A percentile compares a stretch with the other conserved stretches of the same genome.
Conservation (phyloP, 2,888 invertebrate genomes). For the Lutraria lutraria region DNA sequence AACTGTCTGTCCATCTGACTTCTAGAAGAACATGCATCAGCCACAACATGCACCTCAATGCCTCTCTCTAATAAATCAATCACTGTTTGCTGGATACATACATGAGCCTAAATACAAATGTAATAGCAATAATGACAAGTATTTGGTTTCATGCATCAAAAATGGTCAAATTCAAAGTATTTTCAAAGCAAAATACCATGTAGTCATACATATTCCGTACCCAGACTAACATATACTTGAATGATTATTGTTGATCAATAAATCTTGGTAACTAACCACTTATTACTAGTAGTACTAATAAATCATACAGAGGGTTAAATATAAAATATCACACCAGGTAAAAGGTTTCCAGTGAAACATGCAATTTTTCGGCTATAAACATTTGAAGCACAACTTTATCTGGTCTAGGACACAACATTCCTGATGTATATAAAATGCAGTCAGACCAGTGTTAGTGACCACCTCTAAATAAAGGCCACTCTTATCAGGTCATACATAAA, state of each 20-base stretch:
- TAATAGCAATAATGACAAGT: neutral
- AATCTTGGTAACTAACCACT: neutral
- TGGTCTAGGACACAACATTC: too few relatives aligned
- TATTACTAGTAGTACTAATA: neutral
- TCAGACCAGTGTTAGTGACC: too few relatives aligned
- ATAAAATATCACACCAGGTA: too few relatives aligned
- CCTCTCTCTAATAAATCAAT: conserved; percentile 88
- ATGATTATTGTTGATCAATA: neutral
- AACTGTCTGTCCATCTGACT: conserved; percentile 85
- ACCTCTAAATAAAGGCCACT: too few relatives aligned
- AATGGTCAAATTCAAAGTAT: neutral
- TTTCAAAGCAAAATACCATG: neutral
- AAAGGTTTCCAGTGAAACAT: too few relatives aligned
- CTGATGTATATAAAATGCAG: too few relatives aligned
- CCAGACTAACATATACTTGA: neutral
- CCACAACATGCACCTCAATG: conserved; percentile 89
- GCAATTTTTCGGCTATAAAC: too few relatives aligned
- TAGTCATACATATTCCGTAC: neutral
- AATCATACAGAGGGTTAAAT: too few relatives aligned
- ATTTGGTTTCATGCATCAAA: neutral
- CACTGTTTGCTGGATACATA: conserved; percentile 89
- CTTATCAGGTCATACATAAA: too few relatives aligned
- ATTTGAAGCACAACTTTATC: too few relatives aligned
- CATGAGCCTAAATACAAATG: conserved; percentile 88
- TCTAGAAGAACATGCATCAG: conserved; percentile 89